phyloP scores from a whole-genome alignment of 2,113 vertebrate species.

The Coturnix japonica region DNA sequence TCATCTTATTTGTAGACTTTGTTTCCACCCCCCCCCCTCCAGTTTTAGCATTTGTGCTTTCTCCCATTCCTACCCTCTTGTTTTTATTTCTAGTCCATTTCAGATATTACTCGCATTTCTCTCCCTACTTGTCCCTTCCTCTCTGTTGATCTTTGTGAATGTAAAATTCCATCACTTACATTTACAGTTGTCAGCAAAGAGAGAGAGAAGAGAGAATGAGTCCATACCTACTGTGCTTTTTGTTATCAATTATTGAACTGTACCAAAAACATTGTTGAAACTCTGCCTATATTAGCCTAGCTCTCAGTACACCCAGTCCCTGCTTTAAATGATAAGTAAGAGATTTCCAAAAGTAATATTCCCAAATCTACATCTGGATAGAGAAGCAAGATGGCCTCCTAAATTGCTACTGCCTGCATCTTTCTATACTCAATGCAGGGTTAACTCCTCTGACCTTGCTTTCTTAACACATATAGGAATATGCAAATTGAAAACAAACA shows the following conservation, averaged over 20 bases:
- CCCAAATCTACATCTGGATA: background rate
- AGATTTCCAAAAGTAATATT: background rate
- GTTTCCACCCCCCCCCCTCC: background rate
- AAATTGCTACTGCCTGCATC: background rate
- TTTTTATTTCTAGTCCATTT: background rate
- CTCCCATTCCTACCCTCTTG: background rate
- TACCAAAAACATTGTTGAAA: background rate
- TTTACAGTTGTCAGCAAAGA: background rate
- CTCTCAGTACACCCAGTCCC: background rate
- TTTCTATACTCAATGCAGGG: background rate
- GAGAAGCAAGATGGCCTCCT: background rate
- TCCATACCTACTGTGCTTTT: background rate
- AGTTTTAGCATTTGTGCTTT: background rate
- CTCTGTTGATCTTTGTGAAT: background rate
- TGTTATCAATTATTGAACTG: background rate
- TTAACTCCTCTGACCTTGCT: slow-evolving; percentile 1
- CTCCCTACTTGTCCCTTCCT: background rate
- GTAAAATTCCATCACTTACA: background rate
- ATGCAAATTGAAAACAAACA: slow-evolving; percentile 28
- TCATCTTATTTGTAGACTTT: background rate
- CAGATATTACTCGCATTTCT: background rate
- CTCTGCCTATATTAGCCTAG: background rate
- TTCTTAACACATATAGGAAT: slow-evolving; percentile 8
- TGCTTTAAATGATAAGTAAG: background rate
- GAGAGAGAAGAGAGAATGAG: background rate